Conservation (phyloP, 2,113 vertebrate genomes). For the Caranx ignobilis region DNA sequence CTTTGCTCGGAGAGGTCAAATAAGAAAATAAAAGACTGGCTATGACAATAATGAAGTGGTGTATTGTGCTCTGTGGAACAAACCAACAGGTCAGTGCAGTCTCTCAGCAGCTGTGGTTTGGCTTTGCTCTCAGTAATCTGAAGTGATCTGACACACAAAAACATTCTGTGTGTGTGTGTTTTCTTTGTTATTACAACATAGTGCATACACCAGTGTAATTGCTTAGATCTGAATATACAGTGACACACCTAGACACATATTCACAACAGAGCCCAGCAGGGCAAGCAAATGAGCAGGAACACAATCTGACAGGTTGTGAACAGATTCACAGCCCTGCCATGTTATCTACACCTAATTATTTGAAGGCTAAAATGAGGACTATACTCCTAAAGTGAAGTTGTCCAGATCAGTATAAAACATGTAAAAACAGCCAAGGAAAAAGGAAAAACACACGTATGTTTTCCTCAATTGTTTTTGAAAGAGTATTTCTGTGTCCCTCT, state of each 20-base stretch:
- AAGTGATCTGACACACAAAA: background rate
- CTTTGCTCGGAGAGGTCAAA: constrained; percentile 23
- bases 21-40: constrained; percentile 11
- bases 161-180: background rate
- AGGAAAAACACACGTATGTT: too few species aligned
- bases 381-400: background rate
- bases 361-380: constrained; percentile 1
- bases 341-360: background rate
- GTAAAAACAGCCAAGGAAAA: too few species aligned
- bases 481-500: background rate
- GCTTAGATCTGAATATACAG: constrained; percentile 4
- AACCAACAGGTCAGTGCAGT: background rate
- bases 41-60: background rate
- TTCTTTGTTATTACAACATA: background rate
- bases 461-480: background rate
- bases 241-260: constrained; percentile 11
- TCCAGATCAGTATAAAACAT: background rate
- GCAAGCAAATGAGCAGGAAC: constrained; percentile 26
- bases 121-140: constrained; percentile 7
- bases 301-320: constrained; percentile 20
- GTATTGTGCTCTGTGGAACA: background rate
- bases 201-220: background rate
- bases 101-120: background rate
- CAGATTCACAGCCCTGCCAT: constrained; percentile 12
- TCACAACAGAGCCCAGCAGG: constrained; percentile 20